These are phyloP conservation scores for Urocynchramus pylzowi DNA, from an alignment of 2,113 vertebrate genomes.

Conservation along the genomic window DNA sequence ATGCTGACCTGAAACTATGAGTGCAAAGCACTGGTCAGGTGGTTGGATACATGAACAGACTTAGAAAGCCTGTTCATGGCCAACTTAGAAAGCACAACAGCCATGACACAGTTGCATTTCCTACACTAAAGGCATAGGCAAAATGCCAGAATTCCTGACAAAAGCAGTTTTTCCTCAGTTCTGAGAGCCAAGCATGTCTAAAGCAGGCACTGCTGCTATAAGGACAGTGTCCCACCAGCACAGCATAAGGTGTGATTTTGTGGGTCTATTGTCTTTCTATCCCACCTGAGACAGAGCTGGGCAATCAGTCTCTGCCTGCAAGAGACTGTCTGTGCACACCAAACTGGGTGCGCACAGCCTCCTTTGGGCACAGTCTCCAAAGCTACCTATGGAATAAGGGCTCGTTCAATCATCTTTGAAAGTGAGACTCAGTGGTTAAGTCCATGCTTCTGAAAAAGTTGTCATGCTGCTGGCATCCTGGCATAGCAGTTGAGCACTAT, in stretches of 20 bases:
- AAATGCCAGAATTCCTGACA: background rate
- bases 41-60: background rate
- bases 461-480: background rate
- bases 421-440: constrained; percentile 5
- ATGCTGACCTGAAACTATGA: background rate
- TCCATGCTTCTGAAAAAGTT: background rate
- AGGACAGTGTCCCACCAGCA: background rate
- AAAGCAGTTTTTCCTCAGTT: background rate
- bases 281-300: background rate
- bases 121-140: background rate
- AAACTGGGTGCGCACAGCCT: background rate
- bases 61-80: too few species aligned
- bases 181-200: background rate
- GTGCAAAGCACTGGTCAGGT: background rate
- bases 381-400: background rate
- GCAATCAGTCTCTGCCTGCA: background rate
- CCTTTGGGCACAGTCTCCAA: background rate
- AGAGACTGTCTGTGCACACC: background rate
- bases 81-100: background rate
- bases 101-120: background rate
- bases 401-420: background rate
- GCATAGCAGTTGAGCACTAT: background rate
- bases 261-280: background rate
- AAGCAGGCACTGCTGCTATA: background rate
- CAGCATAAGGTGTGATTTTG: background rate